Evolutionary conservation across 2,113 vertebrate species (phyloP).

Genomic region (Mesoclemmys tuberculata): DNA sequence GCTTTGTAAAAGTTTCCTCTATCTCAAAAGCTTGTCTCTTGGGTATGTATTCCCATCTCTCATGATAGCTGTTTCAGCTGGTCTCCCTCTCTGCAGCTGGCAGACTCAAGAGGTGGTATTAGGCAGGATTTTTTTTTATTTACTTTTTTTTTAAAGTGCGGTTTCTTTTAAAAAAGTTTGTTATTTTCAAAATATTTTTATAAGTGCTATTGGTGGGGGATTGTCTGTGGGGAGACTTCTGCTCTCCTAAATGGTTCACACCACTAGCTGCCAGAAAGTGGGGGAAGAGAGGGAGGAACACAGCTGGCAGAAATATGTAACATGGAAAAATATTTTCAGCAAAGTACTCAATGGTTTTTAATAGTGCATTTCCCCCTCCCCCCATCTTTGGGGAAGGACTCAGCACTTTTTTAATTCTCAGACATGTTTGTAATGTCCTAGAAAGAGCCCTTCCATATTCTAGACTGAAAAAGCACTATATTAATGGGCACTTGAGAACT

Average conservation of each 20-base stretch:
- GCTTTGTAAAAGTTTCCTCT: background rate
- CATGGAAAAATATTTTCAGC: background rate
- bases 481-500: background rate
- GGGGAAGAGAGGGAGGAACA: background rate
- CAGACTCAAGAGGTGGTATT: background rate
- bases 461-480: background rate
- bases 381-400: background rate
- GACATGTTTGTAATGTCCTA: background rate
- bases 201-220: background rate
- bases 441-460: background rate
- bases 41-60: background rate
- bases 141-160: background rate
- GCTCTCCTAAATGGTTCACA: background rate
- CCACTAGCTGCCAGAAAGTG: background rate
- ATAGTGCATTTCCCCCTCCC: too few species aligned
- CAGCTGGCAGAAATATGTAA: background rate
- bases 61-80: background rate
- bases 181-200: conserved; percentile 3
- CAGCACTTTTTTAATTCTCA: background rate
- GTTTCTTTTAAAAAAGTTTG: background rate
- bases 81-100: background rate
- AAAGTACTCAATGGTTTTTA: background rate
- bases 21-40: background rate
- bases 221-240: background rate
- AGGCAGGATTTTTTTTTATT: background rate